Conservation (phyloP, 2,888 invertebrate genomes). For the Eucriotettix oculatus region DNA sequence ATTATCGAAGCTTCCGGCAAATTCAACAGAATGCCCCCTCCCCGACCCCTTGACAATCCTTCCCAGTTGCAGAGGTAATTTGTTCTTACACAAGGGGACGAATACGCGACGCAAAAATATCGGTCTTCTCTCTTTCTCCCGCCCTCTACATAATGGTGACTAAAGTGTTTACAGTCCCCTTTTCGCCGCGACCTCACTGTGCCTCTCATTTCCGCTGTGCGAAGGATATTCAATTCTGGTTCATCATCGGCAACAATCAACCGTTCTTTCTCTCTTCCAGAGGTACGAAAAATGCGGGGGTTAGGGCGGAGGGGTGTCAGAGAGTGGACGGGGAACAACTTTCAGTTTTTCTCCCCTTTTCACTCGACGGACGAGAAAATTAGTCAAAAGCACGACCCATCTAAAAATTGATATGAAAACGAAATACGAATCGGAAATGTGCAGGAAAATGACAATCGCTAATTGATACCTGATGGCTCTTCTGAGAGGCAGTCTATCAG, state of each 20-base stretch:
- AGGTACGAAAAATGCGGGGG: not conserved
- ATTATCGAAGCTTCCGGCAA: not conserved
- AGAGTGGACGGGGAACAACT: too few relatives aligned
- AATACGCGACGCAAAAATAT: not conserved
- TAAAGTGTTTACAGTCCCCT: not conserved
- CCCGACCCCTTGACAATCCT: too few relatives aligned
- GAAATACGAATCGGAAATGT: constrained; percentile 8
- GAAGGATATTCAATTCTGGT: constrained; percentile 7
- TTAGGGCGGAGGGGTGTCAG: not conserved
- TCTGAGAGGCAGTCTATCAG: not conserved
- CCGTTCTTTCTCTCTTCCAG: not conserved
- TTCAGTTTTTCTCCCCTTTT: not conserved
- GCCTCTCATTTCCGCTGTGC: constrained; percentile 4
- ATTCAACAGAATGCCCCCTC: too few relatives aligned
- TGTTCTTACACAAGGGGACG: not conserved
- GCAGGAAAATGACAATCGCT: constrained; percentile 11
- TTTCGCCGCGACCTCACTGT: not conserved
- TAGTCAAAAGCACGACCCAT: constrained; percentile 1
- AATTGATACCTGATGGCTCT: not conserved
- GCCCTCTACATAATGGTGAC: not conserved
- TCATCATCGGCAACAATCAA: not conserved
- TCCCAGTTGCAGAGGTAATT: not conserved
- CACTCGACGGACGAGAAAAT: not conserved
- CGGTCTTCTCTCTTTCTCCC: not conserved
- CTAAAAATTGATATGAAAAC: constrained; percentile 8